phyloP scores from a whole-genome alignment of 2,797 vertebrate species.

The Rhynchonycteris naso region DNA sequence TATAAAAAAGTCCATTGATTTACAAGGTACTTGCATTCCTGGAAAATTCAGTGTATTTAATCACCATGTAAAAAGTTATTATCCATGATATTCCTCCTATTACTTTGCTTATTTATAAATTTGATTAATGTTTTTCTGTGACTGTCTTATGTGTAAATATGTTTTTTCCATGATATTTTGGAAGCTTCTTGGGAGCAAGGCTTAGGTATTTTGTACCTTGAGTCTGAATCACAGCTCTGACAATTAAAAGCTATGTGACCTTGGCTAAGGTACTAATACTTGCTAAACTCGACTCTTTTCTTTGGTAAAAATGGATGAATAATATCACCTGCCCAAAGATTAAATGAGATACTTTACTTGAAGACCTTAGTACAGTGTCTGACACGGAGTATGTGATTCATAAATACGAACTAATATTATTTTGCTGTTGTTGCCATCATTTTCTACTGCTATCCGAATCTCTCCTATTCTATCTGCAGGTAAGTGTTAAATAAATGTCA shows the following conservation, averaged over 20 bases:
- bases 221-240: neutral
- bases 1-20: slow-evolving; percentile 19
- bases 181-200: neutral
- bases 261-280: neutral
- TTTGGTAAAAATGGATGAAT: neutral
- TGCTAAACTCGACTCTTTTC: neutral
- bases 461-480: neutral
- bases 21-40: neutral
- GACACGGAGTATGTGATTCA: neutral
- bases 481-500: neutral
- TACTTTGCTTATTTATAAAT: neutral
- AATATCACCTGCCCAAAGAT: neutral
- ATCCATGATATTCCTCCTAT: neutral
- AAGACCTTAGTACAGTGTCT: neutral
- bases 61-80: neutral
- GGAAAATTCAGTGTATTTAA: neutral
- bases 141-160: neutral
- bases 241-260: neutral
- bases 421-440: neutral
- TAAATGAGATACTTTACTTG: neutral
- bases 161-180: neutral
- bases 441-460: neutral
- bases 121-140: neutral
- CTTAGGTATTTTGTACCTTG: neutral
- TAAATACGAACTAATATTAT: neutral